A percentile compares a stretch with the other conserved stretches of the same genome.
phyloP scores from a whole-genome alignment of 2,797 vertebrate genomes.

The Parotocinclus haroldoi region DNA sequence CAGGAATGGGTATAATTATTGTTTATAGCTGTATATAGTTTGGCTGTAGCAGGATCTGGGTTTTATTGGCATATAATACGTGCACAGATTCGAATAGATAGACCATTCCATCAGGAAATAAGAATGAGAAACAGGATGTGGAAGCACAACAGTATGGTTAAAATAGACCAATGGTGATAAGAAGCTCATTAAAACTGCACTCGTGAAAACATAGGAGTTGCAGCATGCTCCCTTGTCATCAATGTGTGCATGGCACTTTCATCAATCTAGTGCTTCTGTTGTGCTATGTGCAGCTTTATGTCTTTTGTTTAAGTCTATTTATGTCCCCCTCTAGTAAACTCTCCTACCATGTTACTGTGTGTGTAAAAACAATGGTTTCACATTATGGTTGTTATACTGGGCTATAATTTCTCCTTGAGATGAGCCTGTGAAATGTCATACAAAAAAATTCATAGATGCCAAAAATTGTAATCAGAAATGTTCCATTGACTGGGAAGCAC shows the following conservation, averaged over 20 bases:
- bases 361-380: conserved; percentile 41
- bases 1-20: too few species aligned
- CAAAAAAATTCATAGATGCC: too few species aligned
- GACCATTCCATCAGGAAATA: not conserved
- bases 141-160: not conserved
- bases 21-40: too few species aligned
- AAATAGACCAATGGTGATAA: conserved; percentile 13
- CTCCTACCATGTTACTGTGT: conserved; percentile 26
- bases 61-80: too few species aligned
- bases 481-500: too few species aligned
- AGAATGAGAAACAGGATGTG: not conserved
- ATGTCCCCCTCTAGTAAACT: conserved; percentile 29
- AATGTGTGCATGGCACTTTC: conserved; percentile 39
- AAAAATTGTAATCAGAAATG: too few species aligned
- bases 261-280: conserved; percentile 34
- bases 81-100: not conserved
- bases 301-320: conserved; percentile 30
- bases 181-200: not conserved
- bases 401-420: too few species aligned
- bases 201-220: conserved; percentile 9
- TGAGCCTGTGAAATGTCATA: too few species aligned
- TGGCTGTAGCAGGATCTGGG: too few species aligned
- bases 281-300: conserved; percentile 26
- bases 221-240: conserved; percentile 38
- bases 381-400: conserved; percentile 2